Conservation (phyloP, 2,888 invertebrate species). For the Epicampocera succincta region DNA sequence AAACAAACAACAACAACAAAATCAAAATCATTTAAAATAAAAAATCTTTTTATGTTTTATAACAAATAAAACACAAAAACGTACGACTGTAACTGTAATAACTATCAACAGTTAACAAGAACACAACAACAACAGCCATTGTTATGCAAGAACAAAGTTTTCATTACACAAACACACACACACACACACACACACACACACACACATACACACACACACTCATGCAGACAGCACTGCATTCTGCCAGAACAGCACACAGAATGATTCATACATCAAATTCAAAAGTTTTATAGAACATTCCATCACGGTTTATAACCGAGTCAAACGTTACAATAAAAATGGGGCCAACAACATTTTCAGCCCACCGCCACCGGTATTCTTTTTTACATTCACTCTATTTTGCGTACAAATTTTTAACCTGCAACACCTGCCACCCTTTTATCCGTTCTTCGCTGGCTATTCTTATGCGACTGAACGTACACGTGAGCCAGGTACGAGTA, state of each 20-base stretch:
- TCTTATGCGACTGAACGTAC: neutral
- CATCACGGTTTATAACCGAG: slow-evolving; percentile 39
- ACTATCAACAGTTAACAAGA: slow-evolving; percentile 12
- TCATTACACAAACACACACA: neutral
- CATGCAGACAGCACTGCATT: too few species aligned
- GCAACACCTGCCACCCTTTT: neutral
- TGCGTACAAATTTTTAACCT: slow-evolving; percentile 41
- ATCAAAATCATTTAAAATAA: neutral
- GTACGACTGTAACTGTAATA: neutral
- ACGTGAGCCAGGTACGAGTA: neutral
- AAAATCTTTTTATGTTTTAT: neutral
- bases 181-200: neutral
- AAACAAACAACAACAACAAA: neutral
- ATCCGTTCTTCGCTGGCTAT: neutral
- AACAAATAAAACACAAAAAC: neutral
- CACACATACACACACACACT: neutral
- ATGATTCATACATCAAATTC: slow-evolving; percentile 14
- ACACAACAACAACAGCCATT: slow-evolving; percentile 14
- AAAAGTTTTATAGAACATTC: slow-evolving; percentile 37
- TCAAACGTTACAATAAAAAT: slow-evolving; percentile 12
- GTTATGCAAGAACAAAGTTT: slow-evolving; percentile 7
- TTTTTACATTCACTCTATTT: slow-evolving; percentile 19
- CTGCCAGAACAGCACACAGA: too few species aligned
- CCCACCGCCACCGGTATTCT: slow-evolving; percentile 26
- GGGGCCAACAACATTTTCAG: slow-evolving; percentile 14